A percentile compares a stretch with the other conserved stretches of the same genome.
phyloP scores from a whole-genome alignment of 1,140 invertebrate species.

The Drosophila neocordata region DNA sequence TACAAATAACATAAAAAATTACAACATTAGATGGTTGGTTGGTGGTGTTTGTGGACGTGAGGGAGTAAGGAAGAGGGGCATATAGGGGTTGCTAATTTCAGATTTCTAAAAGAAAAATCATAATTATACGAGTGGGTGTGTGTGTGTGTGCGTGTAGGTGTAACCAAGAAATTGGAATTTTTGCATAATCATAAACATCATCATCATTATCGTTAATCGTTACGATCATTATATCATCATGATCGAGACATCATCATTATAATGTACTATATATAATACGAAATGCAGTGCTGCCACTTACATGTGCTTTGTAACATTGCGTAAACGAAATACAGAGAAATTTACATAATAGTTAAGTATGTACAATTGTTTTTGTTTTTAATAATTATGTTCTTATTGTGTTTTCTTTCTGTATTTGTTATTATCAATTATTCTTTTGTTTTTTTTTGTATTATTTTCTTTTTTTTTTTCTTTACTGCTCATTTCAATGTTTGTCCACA shows the following conservation, averaged over 20 bases:
- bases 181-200: constrained; percentile 9
- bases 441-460: constrained; percentile 6
- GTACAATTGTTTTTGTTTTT: constrained; percentile 49
- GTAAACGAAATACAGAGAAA: constrained; percentile 69
- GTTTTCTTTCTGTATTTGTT: constrained; percentile 4
- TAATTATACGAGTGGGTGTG: constrained; percentile 40
- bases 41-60: background rate
- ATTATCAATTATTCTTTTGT: constrained; percentile 22
- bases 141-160: constrained; percentile 4
- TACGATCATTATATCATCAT: constrained; percentile 5
- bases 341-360: constrained; percentile 79
- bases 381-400: constrained; percentile 11
- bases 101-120: background rate
- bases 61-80: background rate
- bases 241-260: constrained; percentile 9
- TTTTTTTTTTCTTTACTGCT: constrained; percentile 16
- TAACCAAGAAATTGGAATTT: constrained; percentile 31
- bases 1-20: constrained; percentile 77
- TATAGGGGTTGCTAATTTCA: background rate
- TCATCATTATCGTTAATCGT: constrained; percentile 1
- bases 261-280: constrained; percentile 45
- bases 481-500: constrained; percentile 41
- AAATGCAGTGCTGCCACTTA: constrained; percentile 62
- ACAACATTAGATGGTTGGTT: constrained; percentile 46
- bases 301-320: constrained; percentile 61